phyloP scores from a whole-genome alignment of 2,888 invertebrate species.

The Girardia tigrina region DNA sequence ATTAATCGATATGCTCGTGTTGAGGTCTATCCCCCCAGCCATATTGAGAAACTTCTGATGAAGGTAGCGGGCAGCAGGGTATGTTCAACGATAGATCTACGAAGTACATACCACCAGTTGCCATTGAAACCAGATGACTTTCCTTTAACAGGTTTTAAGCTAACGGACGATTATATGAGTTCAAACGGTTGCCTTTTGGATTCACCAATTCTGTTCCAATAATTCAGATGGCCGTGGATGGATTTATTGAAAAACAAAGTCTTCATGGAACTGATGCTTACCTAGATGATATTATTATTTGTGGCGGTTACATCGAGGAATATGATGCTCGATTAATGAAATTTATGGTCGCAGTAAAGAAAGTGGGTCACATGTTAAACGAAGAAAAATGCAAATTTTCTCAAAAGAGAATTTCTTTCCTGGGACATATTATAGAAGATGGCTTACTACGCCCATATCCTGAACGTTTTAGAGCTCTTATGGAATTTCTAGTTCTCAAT shows the following conservation, averaged over 20 bases:
- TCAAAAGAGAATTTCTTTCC: not conserved
- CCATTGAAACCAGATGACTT: slow-evolving; percentile 18
- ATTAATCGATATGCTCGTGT: slow-evolving; percentile 29
- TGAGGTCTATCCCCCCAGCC: not conserved
- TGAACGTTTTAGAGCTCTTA: slow-evolving; percentile 25
- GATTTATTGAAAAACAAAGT: slow-evolving; percentile 3
- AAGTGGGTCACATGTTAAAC: slow-evolving; percentile 24
- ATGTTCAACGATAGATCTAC: not conserved
- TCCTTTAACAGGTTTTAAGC: slow-evolving; percentile 26
- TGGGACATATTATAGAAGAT: slow-evolving; percentile 24
- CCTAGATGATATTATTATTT: slow-evolving; percentile 28
- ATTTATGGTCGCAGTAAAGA: slow-evolving; percentile 21
- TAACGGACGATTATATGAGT: slow-evolving; percentile 27
- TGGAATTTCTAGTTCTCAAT: not conserved
- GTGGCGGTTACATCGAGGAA: slow-evolving; percentile 25
- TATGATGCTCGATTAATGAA: slow-evolving; percentile 13
- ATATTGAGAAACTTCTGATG: not conserved
- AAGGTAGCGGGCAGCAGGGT: not conserved
- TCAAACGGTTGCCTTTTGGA: too few species aligned
- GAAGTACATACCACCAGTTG: not conserved
- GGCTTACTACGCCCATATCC: not conserved
- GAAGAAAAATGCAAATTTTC: slow-evolving; percentile 26
- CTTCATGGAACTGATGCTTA: not conserved
- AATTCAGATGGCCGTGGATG: not conserved
- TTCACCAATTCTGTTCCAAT: slow-evolving; percentile 23